Evolutionary conservation across 2,113 vertebrate species (phyloP).

Genomic region (Callipepla californica): DNA sequence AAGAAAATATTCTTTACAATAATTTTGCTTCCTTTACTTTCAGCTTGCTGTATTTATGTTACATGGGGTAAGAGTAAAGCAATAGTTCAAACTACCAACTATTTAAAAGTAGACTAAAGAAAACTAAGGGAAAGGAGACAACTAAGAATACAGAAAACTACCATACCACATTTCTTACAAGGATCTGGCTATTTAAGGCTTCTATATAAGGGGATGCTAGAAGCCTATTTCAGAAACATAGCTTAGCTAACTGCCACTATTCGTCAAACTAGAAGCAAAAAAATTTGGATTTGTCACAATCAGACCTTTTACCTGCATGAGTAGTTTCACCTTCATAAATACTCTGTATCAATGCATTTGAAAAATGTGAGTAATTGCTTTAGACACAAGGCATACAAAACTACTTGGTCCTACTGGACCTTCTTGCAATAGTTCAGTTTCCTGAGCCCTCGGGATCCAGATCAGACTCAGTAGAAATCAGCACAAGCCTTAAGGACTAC

Average conservation of each 20-base stretch:
- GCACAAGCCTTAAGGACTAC: not conserved
- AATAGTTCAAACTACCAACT: not conserved
- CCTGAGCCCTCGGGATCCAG: not conserved
- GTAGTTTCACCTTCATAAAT: slow-evolving; percentile 11
- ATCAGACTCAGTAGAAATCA: not conserved
- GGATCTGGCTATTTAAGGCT: slow-evolving; percentile 4
- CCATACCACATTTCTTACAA: not conserved
- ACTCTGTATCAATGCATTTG: slow-evolving; percentile 15
- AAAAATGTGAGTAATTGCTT: slow-evolving; percentile 10
- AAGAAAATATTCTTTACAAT: not conserved
- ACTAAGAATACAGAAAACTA: slow-evolving; percentile 17
- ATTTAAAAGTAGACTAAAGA: slow-evolving; percentile 5
- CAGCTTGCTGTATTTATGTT: not conserved
- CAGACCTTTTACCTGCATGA: slow-evolving; percentile 44
- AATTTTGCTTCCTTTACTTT: not conserved
- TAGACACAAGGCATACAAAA: not conserved
- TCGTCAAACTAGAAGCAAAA: slow-evolving; percentile 18
- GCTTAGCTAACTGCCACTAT: not conserved
- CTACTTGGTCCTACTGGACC: not conserved
- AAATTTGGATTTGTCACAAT: not conserved
- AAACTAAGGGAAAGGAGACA: slow-evolving; percentile 2
- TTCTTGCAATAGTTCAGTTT: not conserved
- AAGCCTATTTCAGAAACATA: not conserved
- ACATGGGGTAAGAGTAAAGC: not conserved
- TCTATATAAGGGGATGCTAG: slow-evolving; percentile 10